phyloP scores from a whole-genome alignment of 2,113 vertebrate genomes.

The Oreamnos americanus region DNA sequence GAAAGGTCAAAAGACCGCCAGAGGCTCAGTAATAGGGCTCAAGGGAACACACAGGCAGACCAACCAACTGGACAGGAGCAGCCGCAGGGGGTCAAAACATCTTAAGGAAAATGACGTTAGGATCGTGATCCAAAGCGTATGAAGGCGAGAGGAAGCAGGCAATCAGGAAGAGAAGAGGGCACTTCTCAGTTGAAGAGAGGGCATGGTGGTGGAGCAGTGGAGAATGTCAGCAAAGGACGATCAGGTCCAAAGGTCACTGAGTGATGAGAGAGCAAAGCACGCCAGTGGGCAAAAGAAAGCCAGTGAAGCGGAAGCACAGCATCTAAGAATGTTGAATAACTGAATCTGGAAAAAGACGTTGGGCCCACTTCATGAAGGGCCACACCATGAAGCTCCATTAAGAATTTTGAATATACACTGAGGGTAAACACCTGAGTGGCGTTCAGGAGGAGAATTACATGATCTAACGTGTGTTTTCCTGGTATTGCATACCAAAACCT shows the following conservation, averaged over 20 bases:
- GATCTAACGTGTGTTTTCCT: not conserved
- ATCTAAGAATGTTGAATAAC: not conserved
- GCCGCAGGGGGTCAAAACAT: not conserved
- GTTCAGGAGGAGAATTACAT: rapidly evolving
- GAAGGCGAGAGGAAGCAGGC: not conserved
- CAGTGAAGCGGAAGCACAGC: not conserved
- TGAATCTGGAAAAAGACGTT: not conserved
- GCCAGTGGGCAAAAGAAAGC: not conserved
- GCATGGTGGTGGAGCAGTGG: not conserved
- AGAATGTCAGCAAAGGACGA: not conserved
- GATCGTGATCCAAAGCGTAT: not conserved
- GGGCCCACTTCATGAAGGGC: not conserved
- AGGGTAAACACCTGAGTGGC: rapidly evolving
- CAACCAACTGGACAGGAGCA: not conserved
- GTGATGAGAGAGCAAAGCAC: not conserved
- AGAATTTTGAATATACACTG: not conserved
- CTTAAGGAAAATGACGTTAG: not conserved
- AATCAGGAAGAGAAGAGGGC: not conserved
- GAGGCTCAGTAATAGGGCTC: not conserved
- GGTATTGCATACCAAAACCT: not conserved
- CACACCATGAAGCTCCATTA: rapidly evolving
- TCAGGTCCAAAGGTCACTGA: not conserved
- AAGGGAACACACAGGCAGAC: not conserved
- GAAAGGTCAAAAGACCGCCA: not conserved
- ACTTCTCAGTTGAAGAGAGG: not conserved